Base-by-base conservation (phyloP, 2,797 vertebrate genomes). In the Odontamblyopus lacepedii region DNA sequence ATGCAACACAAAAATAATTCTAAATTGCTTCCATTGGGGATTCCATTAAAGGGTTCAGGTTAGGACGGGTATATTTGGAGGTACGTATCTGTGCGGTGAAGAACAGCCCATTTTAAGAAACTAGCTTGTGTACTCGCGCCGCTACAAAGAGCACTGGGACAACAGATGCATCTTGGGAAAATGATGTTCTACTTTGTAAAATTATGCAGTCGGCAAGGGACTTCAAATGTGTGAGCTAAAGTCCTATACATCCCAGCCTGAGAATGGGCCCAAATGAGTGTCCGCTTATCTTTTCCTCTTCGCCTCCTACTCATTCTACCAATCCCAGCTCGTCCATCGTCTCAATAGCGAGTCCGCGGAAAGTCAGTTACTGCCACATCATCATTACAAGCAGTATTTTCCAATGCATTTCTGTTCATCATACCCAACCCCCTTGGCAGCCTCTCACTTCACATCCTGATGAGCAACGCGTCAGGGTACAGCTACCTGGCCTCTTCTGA, bases 401-500 rank as follows among this genome's bases (percentile, higher is more conserved):
- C 44, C 56, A 26, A 65, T 12, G 5, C 7, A 8, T 44, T 70
- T 67, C 75, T 35, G 57, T 71, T 80, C 65, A 72, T 78, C 65
- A 72, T 78, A 81, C 63, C n/a, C 73, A 38, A 74, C 76, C 79
- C 68, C 86, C 64, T 69, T 70, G 74, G 79, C 82, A 79, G 83
- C 74, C 74, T 62, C 4, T 77, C 79, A 87, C 88, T 91, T 89
- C 83, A 83, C 80, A 80, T 88, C 77, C 74, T 79, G 85, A 81
- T 88, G 87, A 91, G 84, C 87, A 75, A 78, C 82, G 74, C 69
- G 8, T 82, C 76, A 32, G 84, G 9, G 81, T 78, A 44, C 84
- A 74, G 75, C 85, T 80, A 83, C 85, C 87, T 87, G 74, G 72
- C 79, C 77, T 38, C 61, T 75, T 74, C 76, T 91, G 92, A 92